These are phyloP conservation scores for Sphaerophoria rueppellii DNA, from an alignment of 2,888 invertebrate species.

Conservation along the genomic window DNA sequence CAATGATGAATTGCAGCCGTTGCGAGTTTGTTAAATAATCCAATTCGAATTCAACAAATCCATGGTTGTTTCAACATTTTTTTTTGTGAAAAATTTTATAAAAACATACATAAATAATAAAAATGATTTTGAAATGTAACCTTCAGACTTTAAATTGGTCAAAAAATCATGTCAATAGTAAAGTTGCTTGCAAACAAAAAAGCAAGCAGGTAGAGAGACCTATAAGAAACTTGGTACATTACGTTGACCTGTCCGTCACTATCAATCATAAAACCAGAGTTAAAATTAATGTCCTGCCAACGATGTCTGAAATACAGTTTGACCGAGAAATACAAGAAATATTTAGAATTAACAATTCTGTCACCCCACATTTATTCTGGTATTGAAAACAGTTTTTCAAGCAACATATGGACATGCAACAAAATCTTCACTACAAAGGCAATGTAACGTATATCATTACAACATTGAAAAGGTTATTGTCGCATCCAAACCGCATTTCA, in stretches of 20 bases:
- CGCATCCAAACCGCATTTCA: slow-evolving; percentile 4
- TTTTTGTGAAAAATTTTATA: no score
- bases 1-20: no score
- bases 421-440: slow-evolving; percentile 6
- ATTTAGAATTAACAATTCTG: slow-evolving; percentile 26
- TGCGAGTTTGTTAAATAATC: no score
- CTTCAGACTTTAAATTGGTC: no score
- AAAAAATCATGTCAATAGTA: no score
- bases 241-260: slow-evolving; percentile 2
- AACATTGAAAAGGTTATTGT: neutral
- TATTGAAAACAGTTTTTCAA: slow-evolving; percentile 6
- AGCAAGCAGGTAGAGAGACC: no score
- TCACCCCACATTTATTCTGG: neutral
- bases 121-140: no score
- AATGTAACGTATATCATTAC: neutral
- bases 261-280: slow-evolving; percentile 30
- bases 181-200: no score
- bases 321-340: slow-evolving; percentile 24
- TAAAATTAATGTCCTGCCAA: slow-evolving; percentile 45
- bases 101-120: no score
- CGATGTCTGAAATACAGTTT: slow-evolving; percentile 45
- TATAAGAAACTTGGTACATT: no score
- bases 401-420: slow-evolving; percentile 57
- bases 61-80: no score
- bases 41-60: no score